These are phyloP conservation scores for Rousettus madagascariensis DNA, from an alignment of 2,797 vertebrate species.

Conservation along the genomic window DNA sequence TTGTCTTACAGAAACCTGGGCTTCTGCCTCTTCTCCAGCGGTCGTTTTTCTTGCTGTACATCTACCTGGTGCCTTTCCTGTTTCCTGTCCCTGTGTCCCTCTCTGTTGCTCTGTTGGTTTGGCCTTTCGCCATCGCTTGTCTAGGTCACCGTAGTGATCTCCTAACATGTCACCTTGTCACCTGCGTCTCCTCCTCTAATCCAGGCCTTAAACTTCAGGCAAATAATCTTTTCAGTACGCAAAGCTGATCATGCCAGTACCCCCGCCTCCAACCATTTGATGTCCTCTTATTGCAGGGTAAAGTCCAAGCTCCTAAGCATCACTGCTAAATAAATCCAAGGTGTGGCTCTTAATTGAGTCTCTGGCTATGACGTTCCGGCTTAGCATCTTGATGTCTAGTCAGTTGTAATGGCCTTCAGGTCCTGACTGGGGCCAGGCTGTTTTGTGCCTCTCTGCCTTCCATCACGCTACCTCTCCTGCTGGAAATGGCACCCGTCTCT, in stretches of 20 bases:
- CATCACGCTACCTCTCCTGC: neutral
- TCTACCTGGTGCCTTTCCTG: accelerated
- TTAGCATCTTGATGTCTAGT: neutral
- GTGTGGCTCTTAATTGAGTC: neutral
- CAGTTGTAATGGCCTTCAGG: neutral
- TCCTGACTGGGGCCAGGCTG: neutral
- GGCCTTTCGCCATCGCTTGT: neutral
- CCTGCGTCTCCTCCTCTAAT: neutral
- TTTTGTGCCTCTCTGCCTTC: neutral
- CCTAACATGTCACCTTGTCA: neutral
- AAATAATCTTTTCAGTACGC: neutral
- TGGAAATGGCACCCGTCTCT: neutral
- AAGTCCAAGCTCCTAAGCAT: neutral
- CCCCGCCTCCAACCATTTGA: neutral
- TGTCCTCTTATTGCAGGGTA: neutral
- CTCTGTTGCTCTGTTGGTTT: neutral
- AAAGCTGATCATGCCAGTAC: neutral
- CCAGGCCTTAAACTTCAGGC: neutral
- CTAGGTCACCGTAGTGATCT: neutral
- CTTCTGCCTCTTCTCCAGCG: neutral
- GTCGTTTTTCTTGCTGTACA: neutral
- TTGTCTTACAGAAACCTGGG: neutral
- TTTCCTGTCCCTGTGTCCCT: accelerated
- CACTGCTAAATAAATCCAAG: neutral
- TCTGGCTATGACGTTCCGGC: neutral